Evolutionary conservation across 2,888 invertebrate species (phyloP), one percentile per base, ranked within the genome.

Genomic region (Heptascelio sp.): DNA sequence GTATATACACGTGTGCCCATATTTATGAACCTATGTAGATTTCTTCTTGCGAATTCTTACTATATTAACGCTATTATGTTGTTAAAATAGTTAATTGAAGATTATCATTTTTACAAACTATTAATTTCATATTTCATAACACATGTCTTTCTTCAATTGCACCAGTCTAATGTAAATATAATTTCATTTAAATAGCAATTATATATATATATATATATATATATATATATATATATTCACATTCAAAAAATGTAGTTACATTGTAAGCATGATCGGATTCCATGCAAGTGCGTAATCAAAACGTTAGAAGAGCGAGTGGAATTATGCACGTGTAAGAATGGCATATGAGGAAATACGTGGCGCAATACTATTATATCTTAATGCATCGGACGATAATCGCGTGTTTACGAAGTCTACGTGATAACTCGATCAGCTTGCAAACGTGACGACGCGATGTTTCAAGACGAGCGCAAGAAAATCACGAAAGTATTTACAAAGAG

Each of bases 361-460:
- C 83, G 88, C 80, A 88, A 88, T 87, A 88, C 85, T 76, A 79
- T 85, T 86, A 88, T 88, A 86, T 89, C 87, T 89, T 88, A 88
- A 89, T 89, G 88, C 87, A 84, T 85, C 84, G 83, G 80, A 81
- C 81, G 76, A 86, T 87, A 87, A 88, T 87, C 84, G 79, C 78
- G 80, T 84, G 86, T 86, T 86, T 85, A 86, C 81, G 84, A 83
- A 85, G 86, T 73, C 75, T 78, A 85, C 81, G 79, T 72, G 87
- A 85, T 87, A 88, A 87, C 85, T 86, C 87, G 87, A 87, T 87
- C 86, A 79, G 82, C 64, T 73, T n/a, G 67, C 37, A 49, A 77
- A 82, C 82, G 82, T 82, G 77, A 82, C 68, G 77, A 82, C 62
- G 19, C 67, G 73, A 68, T 37, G 75, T 57, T 64, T 67, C 67